A percentile compares a stretch with the other conserved stretches of the same genome.
Conservation (phyloP, 2,113 vertebrate genomes). For the Pseudois nayaur region DNA sequence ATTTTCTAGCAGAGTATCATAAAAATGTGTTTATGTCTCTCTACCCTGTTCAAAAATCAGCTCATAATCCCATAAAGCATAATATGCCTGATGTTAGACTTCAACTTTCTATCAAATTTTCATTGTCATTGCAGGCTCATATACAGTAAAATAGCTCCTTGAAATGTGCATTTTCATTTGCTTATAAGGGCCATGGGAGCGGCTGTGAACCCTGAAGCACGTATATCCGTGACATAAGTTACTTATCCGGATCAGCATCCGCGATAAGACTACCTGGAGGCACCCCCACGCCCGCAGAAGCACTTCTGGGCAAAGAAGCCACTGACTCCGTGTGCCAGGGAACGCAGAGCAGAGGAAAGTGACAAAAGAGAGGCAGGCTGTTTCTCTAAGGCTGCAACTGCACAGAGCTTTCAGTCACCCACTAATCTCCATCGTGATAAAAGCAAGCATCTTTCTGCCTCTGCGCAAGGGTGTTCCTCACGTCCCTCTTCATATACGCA, state of each 20-base stretch:
- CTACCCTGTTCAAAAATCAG: neutral
- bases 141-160: neutral
- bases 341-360: neutral
- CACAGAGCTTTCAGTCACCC: neutral
- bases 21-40: neutral
- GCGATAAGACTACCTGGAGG: fast-evolving
- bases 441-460: neutral
- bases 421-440: fast-evolving
- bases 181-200: neutral
- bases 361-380: neutral
- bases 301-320: neutral
- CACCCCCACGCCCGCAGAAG: neutral
- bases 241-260: neutral
- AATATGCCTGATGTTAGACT: neutral
- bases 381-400: neutral
- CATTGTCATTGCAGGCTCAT: neutral
- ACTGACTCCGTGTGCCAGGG: neutral
- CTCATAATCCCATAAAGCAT: neutral
- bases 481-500: neutral
- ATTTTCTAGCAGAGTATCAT: neutral
- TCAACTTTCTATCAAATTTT: neutral
- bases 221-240: neutral
- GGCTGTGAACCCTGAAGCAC: neutral
- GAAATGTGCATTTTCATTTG: neutral
- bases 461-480: neutral